phyloP scores from a whole-genome alignment of 2,888 invertebrate species.

The Teinopalpus imperialis region DNA sequence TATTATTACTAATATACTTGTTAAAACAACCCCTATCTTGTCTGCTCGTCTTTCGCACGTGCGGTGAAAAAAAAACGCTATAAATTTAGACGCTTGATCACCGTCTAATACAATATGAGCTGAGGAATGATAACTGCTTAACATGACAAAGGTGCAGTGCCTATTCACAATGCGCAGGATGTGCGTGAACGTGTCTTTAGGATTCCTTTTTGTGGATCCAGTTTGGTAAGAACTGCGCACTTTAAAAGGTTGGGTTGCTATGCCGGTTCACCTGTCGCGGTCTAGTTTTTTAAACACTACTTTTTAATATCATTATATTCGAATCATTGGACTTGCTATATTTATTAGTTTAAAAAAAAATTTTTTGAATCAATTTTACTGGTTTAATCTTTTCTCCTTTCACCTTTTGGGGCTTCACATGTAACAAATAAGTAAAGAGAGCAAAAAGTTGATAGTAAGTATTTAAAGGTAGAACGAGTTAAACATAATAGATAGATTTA shows the following conservation, averaged over 20 bases:
- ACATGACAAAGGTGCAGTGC: conserved; percentile 68
- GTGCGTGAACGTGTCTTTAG: conserved; percentile 50
- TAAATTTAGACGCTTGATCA: conserved; percentile 62
- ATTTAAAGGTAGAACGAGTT: too few species aligned
- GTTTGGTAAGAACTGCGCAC: conserved; percentile 37
- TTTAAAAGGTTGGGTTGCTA: conserved; percentile 52
- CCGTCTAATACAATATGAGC: conserved; percentile 45
- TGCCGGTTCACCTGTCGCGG: conserved; percentile 59
- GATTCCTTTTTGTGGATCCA: conserved; percentile 48
- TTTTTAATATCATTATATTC: conserved; percentile 26
- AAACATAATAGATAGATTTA: too few species aligned
- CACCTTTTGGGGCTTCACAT: too few species aligned
- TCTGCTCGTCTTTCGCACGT: conserved; percentile 61
- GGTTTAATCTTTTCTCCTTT: too few species aligned
- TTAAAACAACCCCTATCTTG: conserved; percentile 80
- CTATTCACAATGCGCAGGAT: conserved; percentile 63
- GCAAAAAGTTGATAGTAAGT: too few species aligned
- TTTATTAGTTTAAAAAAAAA: too few species aligned
- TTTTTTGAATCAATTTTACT: too few species aligned
- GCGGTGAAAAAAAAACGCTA: conserved; percentile 56
- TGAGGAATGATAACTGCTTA: conserved; percentile 72
- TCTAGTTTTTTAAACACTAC: conserved; percentile 22
- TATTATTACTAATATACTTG: conserved; percentile 76
- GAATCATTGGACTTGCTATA: too few species aligned
- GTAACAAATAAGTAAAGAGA: too few species aligned